These are phyloP conservation scores for Struthio camelus DNA, from an alignment of 2,113 vertebrate genomes.

Conservation along the genomic window DNA sequence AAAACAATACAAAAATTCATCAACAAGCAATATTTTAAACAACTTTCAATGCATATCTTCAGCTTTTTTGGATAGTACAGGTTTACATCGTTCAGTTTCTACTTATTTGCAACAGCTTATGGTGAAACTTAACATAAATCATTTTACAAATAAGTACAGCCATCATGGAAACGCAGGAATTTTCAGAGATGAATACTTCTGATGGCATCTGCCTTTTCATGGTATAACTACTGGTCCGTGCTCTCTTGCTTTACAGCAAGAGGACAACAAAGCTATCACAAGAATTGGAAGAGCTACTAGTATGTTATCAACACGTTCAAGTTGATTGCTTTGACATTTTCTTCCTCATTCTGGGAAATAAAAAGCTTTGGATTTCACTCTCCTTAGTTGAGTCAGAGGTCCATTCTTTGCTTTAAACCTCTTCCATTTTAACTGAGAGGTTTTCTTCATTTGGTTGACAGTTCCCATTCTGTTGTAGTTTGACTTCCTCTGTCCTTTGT, in stretches of 20 bases:
- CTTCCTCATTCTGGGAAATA: conserved; percentile 64
- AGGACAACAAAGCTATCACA: conserved; percentile 56
- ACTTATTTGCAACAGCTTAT: conserved; percentile 66
- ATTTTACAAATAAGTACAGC: conserved; percentile 66
- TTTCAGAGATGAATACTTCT: conserved; percentile 61
- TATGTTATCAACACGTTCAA: neutral
- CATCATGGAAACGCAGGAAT: conserved; percentile 70
- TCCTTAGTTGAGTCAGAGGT: conserved; percentile 16
- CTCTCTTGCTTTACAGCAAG: conserved; percentile 69
- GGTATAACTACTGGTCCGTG: conserved; percentile 47
- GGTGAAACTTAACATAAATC: conserved; percentile 69
- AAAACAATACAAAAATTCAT: conserved; percentile 73
- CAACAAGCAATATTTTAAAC: conserved; percentile 70
- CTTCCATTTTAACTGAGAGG: conserved; percentile 71
- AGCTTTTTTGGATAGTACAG: conserved; percentile 59
- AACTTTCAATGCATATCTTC: conserved; percentile 63
- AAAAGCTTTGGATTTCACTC: conserved; percentile 72
- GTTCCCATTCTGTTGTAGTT: conserved; percentile 86
- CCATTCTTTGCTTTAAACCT: conserved; percentile 55
- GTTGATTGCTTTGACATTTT: conserved; percentile 63
- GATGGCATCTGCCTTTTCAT: conserved; percentile 61
- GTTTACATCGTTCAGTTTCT: conserved; percentile 56
- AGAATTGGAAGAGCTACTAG: conserved; percentile 58
- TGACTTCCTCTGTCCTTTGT: conserved; percentile 72
- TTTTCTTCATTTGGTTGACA: conserved; percentile 81